Evolutionary conservation across 2,888 invertebrate genomes (phyloP), one percentile per base, ranked within the genome.

Genomic region (Stenichneumon culpator): DNA sequence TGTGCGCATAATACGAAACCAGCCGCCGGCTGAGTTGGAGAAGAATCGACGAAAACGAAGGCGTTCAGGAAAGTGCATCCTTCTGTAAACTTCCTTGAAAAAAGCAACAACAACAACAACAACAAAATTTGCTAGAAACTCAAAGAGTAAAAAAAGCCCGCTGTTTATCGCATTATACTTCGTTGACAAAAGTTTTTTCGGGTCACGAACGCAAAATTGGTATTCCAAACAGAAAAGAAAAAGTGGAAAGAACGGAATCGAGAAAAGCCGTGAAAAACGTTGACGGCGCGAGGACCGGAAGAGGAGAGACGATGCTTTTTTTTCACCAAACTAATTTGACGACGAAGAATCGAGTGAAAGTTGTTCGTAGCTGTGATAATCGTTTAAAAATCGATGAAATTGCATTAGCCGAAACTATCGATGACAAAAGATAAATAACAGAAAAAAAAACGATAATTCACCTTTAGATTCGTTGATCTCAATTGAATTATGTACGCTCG

Each of bases 1-100:
- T 91, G 97, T 97, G 84, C 96, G 97, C 88, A 97, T 97, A 87
- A 97, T 97, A 91, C 95, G 97, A 91, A 96, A 96, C 90, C 97
- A 97, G 90, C 97, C 97, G 82, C 97, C 96, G 86, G 95, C 96
- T 54, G 96, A 96, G 86, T 95, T 95, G 88, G 95, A 95, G 78
- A 97, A 96, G 93, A 95, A 95, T 88, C 95, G 96, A 57, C 95
- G 96, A 86, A 96, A 96, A 89, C 95, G 96, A 89, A 94, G 94
- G 89, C 91, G 94, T 79, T 92, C 94, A 77, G 94, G 94, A 83
- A 95, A 94, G 89, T 96, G 96, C 87, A 90, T 88, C 86, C 87
- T 93, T 88, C 89, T 94, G 79, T 94, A 92, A 93, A 86, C 81
- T 80, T 85, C 82, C 25, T 57, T 1, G 28, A 60, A 28, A 6